A percentile compares a stretch with the other conserved stretches of the same genome.
These are phyloP conservation scores for Pituophis catenifer DNA, from an alignment of 2,113 vertebrate species.

Conservation along the genomic window DNA sequence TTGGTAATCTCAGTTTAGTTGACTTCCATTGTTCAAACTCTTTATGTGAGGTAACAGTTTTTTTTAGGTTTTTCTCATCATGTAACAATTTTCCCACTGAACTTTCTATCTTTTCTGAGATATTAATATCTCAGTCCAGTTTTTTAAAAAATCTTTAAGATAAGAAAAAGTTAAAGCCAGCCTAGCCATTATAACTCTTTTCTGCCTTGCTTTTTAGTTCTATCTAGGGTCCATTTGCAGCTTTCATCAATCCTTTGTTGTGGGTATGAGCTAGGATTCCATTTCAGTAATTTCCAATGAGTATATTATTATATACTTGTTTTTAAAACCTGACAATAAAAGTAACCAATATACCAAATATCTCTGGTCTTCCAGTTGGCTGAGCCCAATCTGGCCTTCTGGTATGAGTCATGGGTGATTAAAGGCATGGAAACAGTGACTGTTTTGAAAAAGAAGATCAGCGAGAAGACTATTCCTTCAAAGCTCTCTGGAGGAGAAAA, in stretches of 20 bases:
- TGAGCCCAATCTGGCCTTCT: background rate
- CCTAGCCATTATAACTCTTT: background rate
- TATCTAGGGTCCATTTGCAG: background rate
- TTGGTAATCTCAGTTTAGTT: background rate
- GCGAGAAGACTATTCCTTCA: background rate
- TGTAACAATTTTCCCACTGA: background rate
- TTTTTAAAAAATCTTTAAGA: background rate
- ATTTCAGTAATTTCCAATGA: background rate
- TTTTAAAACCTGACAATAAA: background rate
- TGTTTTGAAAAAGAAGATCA: background rate
- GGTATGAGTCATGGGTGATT: background rate
- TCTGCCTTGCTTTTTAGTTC: background rate
- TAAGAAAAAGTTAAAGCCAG: background rate
- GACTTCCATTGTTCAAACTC: background rate
- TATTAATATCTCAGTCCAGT: background rate
- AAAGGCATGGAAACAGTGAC: background rate
- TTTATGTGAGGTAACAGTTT: background rate
- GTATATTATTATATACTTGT: background rate
- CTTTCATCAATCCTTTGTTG: background rate
- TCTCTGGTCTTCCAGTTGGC: background rate
- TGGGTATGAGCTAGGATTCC: background rate
- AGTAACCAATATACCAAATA: background rate
- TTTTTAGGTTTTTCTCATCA: background rate
- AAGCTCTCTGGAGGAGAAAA: background rate
- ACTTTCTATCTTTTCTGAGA: background rate